These are phyloP conservation scores for Trematomus loennbergii DNA, from an alignment of 2,113 vertebrate species.

Conservation along the genomic window DNA sequence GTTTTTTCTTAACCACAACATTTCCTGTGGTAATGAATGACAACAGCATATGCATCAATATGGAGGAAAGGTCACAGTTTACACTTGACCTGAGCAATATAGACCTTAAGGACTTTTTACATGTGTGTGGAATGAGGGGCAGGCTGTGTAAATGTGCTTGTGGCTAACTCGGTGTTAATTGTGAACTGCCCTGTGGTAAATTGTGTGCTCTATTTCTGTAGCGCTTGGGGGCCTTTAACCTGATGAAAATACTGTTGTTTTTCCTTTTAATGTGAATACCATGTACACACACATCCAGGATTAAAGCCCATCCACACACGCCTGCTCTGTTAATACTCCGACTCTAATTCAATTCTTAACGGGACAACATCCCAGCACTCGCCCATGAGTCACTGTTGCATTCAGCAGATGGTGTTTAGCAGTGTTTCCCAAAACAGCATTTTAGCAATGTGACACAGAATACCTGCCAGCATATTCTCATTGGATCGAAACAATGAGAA, in stretches of 20 bases:
- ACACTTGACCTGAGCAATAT: slow-evolving; percentile 4
- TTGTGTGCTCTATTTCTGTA: slow-evolving; percentile 29
- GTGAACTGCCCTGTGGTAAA: slow-evolving; percentile 13
- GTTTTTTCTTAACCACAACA: not conserved
- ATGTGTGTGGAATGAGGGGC: not conserved
- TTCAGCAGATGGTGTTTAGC: slow-evolving; percentile 44
- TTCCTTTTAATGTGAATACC: not conserved
- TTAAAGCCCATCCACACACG: not conserved
- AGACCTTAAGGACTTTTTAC: not conserved
- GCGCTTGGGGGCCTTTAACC: slow-evolving; percentile 4
- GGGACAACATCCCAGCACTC: slow-evolving; percentile 5
- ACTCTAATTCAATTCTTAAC: slow-evolving; percentile 27
- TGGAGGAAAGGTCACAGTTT: not conserved
- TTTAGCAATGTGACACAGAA: slow-evolving; percentile 43
- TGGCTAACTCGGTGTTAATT: slow-evolving; percentile 12
- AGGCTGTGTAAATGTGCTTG: not conserved
- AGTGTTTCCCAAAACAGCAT: slow-evolving; percentile 31
- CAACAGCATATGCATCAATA: not conserved
- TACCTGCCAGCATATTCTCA: slow-evolving; percentile 49
- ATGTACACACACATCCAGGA: not conserved
- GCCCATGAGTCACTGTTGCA: slow-evolving; percentile 12
- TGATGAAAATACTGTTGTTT: not conserved
- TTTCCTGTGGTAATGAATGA: not conserved
- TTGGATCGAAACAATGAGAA: slow-evolving; percentile 23
- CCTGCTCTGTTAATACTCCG: not conserved